Evolutionary conservation across 2,888 invertebrate genomes (phyloP).

Genomic region (Nomada flava): DNA sequence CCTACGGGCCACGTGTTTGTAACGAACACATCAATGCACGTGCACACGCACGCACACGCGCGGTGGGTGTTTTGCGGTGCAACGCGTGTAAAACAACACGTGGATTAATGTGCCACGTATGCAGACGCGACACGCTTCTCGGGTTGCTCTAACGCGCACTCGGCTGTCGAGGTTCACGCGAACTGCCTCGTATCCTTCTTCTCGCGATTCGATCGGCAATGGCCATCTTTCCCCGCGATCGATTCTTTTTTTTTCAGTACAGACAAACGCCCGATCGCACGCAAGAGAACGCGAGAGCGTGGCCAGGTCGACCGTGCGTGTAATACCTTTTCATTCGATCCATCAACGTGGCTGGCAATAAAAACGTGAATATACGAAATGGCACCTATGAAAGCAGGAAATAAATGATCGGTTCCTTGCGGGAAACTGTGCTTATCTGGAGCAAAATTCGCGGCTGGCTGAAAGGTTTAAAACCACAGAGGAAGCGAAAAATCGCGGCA

Average conservation of each 20-base stretch:
- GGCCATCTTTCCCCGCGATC: slow-evolving; percentile 24
- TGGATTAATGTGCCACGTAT: slow-evolving; percentile 27
- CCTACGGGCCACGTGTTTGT: not conserved
- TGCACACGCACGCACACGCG: too few species aligned
- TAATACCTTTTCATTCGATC: slow-evolving; percentile 13
- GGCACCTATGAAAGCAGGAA: not conserved
- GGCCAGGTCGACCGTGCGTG: slow-evolving; percentile 29
- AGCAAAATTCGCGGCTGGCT: slow-evolving; percentile 15
- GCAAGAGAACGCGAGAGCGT: not conserved
- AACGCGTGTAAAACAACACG: slow-evolving; percentile 55
- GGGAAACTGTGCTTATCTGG: slow-evolving; percentile 48
- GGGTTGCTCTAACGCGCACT: slow-evolving; percentile 42
- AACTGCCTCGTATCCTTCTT: slow-evolving; percentile 32
- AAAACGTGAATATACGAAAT: not conserved
- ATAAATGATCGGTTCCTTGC: not conserved
- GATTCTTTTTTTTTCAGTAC: slow-evolving; percentile 26
- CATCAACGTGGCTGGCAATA: slow-evolving; percentile 39
- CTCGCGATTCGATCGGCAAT: slow-evolving; percentile 33
- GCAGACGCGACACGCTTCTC: slow-evolving; percentile 51
- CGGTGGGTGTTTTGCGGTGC: slow-evolving; percentile 4
- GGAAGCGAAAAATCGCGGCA: not conserved
- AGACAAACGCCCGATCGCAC: not conserved
- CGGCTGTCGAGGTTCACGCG: not conserved
- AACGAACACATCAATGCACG: not conserved
- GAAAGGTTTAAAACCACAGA: slow-evolving; percentile 9